These are phyloP conservation scores for Caenorhabditis remanei DNA, from an alignment of 1,140 invertebrate genomes.

Conservation along the genomic window DNA sequence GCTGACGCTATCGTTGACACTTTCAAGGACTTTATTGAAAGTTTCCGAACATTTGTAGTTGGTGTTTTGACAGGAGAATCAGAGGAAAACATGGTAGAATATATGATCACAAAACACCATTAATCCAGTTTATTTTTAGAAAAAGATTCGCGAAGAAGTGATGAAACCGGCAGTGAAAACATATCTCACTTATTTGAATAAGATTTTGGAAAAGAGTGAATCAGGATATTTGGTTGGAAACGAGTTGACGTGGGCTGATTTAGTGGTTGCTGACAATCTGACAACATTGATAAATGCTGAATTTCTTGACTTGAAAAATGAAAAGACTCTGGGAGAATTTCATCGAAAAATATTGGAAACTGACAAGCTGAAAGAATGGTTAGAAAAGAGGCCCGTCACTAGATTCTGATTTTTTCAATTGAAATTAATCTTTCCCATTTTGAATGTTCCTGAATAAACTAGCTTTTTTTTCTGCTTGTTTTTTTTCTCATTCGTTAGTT, in stretches of 20 bases:
- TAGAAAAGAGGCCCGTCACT: background rate
- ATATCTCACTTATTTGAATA: background rate
- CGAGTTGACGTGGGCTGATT: conserved; percentile 8
- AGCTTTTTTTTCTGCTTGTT: background rate
- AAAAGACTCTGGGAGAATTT: background rate
- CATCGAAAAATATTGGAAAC: conserved; percentile 1
- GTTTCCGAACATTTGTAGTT: background rate
- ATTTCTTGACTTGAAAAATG: background rate
- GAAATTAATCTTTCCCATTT: background rate
- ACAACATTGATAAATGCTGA: background rate
- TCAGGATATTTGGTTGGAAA: conserved; percentile 10
- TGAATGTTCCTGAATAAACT: background rate
- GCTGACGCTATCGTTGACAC: background rate
- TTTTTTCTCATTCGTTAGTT: background rate
- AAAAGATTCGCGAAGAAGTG: background rate
- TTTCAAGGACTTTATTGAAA: conserved; percentile 14
- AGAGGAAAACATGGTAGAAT: background rate
- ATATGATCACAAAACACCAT: too few relatives aligned
- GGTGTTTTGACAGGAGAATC: background rate
- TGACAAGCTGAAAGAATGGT: conserved; percentile 9
- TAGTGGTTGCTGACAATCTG: conserved; percentile 18
- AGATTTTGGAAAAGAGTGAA: background rate
- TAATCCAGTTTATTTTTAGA: background rate
- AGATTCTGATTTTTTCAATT: background rate
- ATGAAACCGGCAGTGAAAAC: background rate